Evolutionary conservation across 2,888 invertebrate species (phyloP), one percentile per base, ranked within the genome.

Genomic region (Hermodice carunculata): DNA sequence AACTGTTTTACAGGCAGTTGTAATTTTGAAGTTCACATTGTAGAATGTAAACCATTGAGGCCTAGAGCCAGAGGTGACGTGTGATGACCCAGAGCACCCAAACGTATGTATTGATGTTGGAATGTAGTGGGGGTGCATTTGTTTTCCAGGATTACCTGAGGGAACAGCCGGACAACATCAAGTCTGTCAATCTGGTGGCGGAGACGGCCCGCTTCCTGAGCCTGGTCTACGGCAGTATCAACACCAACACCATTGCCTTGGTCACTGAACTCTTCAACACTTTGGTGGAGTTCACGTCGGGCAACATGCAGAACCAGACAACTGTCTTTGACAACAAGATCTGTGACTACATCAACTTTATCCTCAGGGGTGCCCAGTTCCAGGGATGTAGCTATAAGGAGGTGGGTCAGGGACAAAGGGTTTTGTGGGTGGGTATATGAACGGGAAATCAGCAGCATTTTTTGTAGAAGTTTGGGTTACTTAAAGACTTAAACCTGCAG

Each of bases 101-200:
- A n/a, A n/a, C n/a, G n/a, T n/a, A n/a, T n/a, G n/a, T n/a, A n/a
- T n/a, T n/a, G n/a, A n/a, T n/a, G n/a, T n/a, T n/a, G n/a, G n/a
- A n/a, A n/a, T n/a, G n/a, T n/a, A n/a, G n/a, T n/a, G n/a, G n/a
- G n/a, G 32, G 19, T 53, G n/a, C 22, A 19, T 57, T 4, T 43
- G 8, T 44, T 37, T 70, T 75, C 1, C 71, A 83, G 82, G 76
- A 83, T 59, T 85, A 86, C 65, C 73, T 85, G 29, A 62, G 85
- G 52, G 84, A 85, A 58, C 85, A 85, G 70, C 82, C 81, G n/a
- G 83, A 83, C 72, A 85, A 85, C 76, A 84, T 85, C 62, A 85
- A 85, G 69, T 82, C 83, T 11, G 81, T 85, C 44, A 85, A 85
- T 66, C 70, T 85, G 52, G 79, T 85, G 5, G 81, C 79, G 3